A percentile compares a stretch with the other conserved stretches of the same genome.
phyloP scores from a whole-genome alignment of 2,888 invertebrate species.

The Rapana venosa region DNA sequence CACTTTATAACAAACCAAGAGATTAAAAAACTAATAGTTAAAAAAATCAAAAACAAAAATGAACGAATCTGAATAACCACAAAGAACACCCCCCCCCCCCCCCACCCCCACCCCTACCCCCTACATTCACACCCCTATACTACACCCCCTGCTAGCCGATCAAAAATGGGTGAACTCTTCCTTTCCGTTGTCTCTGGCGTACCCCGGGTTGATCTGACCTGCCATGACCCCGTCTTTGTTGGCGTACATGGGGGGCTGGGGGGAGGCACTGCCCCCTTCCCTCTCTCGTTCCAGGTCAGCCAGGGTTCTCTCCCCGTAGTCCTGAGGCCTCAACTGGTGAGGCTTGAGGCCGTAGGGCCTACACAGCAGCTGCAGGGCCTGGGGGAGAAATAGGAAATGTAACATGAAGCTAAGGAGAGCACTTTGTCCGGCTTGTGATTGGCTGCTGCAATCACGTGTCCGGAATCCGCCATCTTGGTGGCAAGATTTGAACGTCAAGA shows the following conservation, averaged over 20 bases:
- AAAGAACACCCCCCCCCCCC: too few relatives aligned
- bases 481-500: too few relatives aligned
- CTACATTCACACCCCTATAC: not conserved
- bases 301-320: slow-evolving; percentile 57
- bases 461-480: too few relatives aligned
- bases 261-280: not conserved
- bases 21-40: too few relatives aligned
- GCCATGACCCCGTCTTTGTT: not conserved
- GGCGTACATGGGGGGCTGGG: not conserved
- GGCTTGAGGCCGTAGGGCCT: slow-evolving; percentile 64
- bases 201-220: not conserved
- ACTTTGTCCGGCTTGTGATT: too few relatives aligned
- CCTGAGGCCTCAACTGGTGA: slow-evolving; percentile 70
- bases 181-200: not conserved
- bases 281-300: slow-evolving; percentile 40
- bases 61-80: too few relatives aligned
- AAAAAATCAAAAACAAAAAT: too few relatives aligned
- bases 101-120: too few relatives aligned
- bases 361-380: slow-evolving; percentile 60
- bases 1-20: too few relatives aligned
- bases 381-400: not conserved
- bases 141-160: not conserved
- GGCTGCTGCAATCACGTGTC: too few relatives aligned
- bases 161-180: slow-evolving; percentile 33
- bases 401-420: too few relatives aligned